Percentiles rank a stretch among this genome's conserved stretches.
Evolutionary conservation across 1,140 invertebrate genomes (phyloP).

Genomic region (Latrodectus geometricus): DNA sequence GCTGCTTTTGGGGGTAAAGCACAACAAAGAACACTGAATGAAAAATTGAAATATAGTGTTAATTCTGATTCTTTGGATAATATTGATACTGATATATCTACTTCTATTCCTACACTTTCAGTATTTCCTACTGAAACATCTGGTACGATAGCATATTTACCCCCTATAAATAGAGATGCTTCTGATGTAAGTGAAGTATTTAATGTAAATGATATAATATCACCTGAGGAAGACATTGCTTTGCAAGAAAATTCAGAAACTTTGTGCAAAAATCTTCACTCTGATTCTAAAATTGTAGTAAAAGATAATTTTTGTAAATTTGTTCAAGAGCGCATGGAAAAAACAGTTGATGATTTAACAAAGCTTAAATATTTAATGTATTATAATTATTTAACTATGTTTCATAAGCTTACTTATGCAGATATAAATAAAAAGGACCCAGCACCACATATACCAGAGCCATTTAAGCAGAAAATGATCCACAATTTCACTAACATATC

Average conservation of each 20-base stretch:
- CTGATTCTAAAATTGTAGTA: neutral
- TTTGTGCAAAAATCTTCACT: neutral
- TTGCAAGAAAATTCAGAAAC: neutral
- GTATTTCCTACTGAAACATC: too few species aligned
- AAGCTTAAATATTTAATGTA: conserved; percentile 11
- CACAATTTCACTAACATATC: neutral
- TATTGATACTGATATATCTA: neutral
- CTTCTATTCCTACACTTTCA: too few species aligned
- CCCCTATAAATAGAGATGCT: conserved; percentile 6
- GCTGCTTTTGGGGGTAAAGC: conserved; percentile 14
- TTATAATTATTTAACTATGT: conserved; percentile 12
- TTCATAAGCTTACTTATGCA: neutral
- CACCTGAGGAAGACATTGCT: neutral
- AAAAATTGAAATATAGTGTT: neutral
- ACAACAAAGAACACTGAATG: neutral
- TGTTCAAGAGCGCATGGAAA: neutral
- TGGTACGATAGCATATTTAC: neutral
- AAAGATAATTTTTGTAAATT: conserved; percentile 1
- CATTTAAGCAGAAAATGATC: neutral
- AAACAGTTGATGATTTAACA: neutral
- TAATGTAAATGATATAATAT: conserved; percentile 22
- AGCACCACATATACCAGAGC: conserved; percentile 11
- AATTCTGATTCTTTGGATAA: neutral
- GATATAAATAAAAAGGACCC: conserved; percentile 23
- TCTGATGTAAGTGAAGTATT: neutral